Conservation (phyloP, 2,113 vertebrate species). For the Suricata suricatta region DNA sequence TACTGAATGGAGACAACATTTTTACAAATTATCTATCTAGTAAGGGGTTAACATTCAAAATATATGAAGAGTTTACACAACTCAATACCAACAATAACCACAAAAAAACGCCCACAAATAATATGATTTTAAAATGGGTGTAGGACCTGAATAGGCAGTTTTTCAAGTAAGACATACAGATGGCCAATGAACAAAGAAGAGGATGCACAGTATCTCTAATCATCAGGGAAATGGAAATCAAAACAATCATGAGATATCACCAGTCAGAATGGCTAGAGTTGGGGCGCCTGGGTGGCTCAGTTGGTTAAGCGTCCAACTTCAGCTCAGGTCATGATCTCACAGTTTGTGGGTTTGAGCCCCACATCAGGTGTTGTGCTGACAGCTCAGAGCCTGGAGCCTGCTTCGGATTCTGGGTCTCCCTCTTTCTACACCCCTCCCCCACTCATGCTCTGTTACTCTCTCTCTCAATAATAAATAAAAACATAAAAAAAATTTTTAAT, state of each 20-base stretch:
- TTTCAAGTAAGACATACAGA: background rate
- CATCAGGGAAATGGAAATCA: background rate
- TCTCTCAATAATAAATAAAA: too few relatives aligned
- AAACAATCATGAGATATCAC: background rate
- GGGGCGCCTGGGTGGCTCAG: too few relatives aligned
- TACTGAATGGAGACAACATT: background rate
- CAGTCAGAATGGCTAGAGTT: background rate
- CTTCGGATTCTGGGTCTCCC: too few relatives aligned
- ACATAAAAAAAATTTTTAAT: too few relatives aligned
- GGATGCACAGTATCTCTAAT: background rate
- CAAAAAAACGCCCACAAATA: background rate
- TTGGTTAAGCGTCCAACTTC: too few relatives aligned
- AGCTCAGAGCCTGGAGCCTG: too few relatives aligned
- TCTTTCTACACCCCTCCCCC: too few relatives aligned
- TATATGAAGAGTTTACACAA: background rate
- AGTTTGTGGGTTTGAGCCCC: too few relatives aligned
- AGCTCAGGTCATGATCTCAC: too few relatives aligned
- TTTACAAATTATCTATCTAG: background rate
- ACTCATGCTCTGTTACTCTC: too few relatives aligned
- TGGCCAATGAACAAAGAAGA: background rate
- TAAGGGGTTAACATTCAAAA: background rate
- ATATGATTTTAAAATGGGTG: background rate
- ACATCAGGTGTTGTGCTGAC: too few relatives aligned
- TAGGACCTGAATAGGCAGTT: background rate
- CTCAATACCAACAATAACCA: background rate